phyloP scores from a whole-genome alignment of 2,113 vertebrate species.

The Globicephala melas region DNA sequence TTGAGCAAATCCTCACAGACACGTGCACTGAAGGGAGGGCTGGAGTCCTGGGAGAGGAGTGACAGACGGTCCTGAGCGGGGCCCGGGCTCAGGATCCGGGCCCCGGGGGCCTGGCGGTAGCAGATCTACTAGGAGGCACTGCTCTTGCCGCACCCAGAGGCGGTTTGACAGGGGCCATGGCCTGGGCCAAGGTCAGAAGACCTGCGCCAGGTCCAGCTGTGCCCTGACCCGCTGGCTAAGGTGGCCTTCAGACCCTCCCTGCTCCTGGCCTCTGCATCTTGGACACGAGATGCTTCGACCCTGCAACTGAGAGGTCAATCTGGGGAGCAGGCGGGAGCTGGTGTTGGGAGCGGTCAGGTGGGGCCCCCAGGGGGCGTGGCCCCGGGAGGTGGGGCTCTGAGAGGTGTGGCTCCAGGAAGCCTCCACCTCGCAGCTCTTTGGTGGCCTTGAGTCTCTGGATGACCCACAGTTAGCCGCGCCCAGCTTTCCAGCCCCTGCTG shows the following conservation, averaged over 20 bases:
- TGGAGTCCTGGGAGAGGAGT: too few relatives aligned
- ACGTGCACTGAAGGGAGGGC: background rate
- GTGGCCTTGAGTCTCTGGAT: background rate
- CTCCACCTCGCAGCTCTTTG: fast-evolving
- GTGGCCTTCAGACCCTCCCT: background rate
- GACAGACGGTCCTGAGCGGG: fast-evolving
- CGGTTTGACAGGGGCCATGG: background rate
- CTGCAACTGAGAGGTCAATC: too few relatives aligned
- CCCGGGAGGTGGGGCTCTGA: too few relatives aligned
- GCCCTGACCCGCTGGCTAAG: too few relatives aligned
- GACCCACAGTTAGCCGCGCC: background rate
- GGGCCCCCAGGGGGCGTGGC: fast-evolving
- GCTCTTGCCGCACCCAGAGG: fast-evolving
- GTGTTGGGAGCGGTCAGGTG: background rate
- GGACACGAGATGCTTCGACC: background rate
- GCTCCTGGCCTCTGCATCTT: background rate
- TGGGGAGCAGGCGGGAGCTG: background rate
- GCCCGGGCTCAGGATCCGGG: background rate
- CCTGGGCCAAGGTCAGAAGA: background rate
- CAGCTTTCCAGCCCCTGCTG: too few relatives aligned
- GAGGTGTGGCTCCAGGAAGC: background rate
- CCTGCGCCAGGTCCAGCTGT: background rate
- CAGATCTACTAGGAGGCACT: fast-evolving
- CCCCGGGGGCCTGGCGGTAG: background rate
- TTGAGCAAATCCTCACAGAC: background rate